Conservation (phyloP, 2,888 invertebrate species). For the Leucophenga montana region DNA sequence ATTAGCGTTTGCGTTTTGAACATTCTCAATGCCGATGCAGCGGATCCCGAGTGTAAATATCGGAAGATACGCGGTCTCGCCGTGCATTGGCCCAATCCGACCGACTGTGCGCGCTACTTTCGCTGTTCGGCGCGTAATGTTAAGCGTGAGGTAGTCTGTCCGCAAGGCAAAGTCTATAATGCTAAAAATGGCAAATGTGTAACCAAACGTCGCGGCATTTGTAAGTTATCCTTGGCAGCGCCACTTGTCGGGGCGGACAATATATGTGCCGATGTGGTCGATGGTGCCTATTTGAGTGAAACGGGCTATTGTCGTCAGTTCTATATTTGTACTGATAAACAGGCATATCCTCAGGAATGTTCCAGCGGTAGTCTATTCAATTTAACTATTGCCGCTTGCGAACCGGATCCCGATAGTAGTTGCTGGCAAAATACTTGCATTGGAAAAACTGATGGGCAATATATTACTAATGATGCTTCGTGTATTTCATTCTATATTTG, state of each 20-base stretch:
- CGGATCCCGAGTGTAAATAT: constrained; percentile 48
- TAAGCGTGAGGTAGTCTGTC: constrained; percentile 50
- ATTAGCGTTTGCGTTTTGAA: not conserved
- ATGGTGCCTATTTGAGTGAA: constrained; percentile 44
- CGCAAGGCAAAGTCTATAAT: constrained; percentile 48
- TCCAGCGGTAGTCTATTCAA: constrained; percentile 48
- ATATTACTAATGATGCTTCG: constrained; percentile 36
- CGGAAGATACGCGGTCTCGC: constrained; percentile 42
- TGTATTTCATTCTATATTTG: constrained; percentile 51
- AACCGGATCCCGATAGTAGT: constrained; percentile 41
- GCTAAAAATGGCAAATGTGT: constrained; percentile 46
- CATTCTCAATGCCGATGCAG: constrained; percentile 33
- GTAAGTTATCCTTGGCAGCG: constrained; percentile 38
- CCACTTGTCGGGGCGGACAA: constrained; percentile 38
- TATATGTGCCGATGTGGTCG: constrained; percentile 35
- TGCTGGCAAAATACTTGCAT: constrained; percentile 54
- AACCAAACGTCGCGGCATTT: constrained; percentile 35
- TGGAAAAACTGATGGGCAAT: constrained; percentile 38
- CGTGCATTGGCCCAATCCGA: constrained; percentile 52
- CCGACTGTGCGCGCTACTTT: constrained; percentile 48
- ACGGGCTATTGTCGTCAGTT: constrained; percentile 46
- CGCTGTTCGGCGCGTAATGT: constrained; percentile 48
- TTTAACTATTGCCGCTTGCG: constrained; percentile 36
- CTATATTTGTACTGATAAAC: constrained; percentile 48
- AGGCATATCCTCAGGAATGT: constrained; percentile 50